These are phyloP conservation scores for Xestoiulus laeticollis DNA, from an alignment of 2,888 invertebrate species.

Conservation along the genomic window DNA sequence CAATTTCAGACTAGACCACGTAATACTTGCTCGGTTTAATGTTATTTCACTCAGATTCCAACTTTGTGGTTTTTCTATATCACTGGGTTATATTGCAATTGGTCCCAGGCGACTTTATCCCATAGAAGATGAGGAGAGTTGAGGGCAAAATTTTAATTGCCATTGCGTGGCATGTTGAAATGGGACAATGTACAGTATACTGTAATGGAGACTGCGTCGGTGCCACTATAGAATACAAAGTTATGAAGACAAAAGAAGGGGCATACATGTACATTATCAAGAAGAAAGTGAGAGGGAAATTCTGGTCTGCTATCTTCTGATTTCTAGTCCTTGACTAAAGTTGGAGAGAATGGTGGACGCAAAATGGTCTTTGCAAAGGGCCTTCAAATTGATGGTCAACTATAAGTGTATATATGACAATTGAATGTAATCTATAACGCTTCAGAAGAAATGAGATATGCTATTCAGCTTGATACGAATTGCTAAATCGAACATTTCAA, in stretches of 20 bases:
- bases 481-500: neutral
- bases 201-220: neutral
- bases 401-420: neutral
- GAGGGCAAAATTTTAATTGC: neutral
- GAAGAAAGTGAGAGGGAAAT: neutral
- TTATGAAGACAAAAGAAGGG: neutral
- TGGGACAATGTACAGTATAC: neutral
- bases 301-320: neutral
- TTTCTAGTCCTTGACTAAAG: neutral
- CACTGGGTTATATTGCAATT: neutral
- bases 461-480: neutral
- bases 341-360: neutral
- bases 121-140: conserved; percentile 8
- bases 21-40: neutral
- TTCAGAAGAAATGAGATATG: neutral
- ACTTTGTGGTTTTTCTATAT: neutral
- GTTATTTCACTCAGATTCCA: neutral
- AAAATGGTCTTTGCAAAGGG: conserved; percentile 6
- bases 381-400: conserved; percentile 3
- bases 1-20: conserved; percentile 22
- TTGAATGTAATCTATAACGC: neutral
- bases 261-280: neutral
- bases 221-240: neutral
- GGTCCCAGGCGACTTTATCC: neutral
- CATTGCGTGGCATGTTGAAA: neutral